A percentile compares a stretch with the other conserved stretches of the same genome.
Evolutionary conservation across 1,140 invertebrate species (phyloP).

Genomic region (Hycleus phaleratus): DNA sequence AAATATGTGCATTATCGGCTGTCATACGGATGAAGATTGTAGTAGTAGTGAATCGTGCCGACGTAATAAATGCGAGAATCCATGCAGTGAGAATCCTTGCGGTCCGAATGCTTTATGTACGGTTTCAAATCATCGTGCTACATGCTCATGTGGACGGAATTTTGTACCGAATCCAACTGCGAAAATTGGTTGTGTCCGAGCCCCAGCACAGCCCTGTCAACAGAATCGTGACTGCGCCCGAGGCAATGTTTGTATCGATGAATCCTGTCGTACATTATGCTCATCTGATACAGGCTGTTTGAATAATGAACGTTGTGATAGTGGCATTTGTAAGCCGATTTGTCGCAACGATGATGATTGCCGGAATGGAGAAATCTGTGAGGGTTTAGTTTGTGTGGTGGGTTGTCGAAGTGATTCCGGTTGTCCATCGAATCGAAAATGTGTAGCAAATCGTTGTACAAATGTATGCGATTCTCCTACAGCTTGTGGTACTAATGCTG

Average conservation of each 20-base stretch:
- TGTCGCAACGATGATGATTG: slow-evolving; percentile 74
- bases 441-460: slow-evolving; percentile 66
- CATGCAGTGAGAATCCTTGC: slow-evolving; percentile 68
- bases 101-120: slow-evolving; percentile 76
- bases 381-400: slow-evolving; percentile 63
- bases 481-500: slow-evolving; percentile 78
- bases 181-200: slow-evolving; percentile 71
- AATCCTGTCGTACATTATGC: slow-evolving; percentile 67
- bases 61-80: slow-evolving; percentile 71
- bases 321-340: slow-evolving; percentile 59
- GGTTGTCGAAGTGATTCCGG: slow-evolving; percentile 77
- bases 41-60: slow-evolving; percentile 71
- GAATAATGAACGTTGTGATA: slow-evolving; percentile 71
- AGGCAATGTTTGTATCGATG: slow-evolving; percentile 62
- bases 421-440: slow-evolving; percentile 61
- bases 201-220: slow-evolving; percentile 60
- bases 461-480: slow-evolving; percentile 65
- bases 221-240: slow-evolving; percentile 64
- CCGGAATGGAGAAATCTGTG: slow-evolving; percentile 74
- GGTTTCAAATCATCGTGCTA: slow-evolving; percentile 72
- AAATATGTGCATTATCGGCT: slow-evolving; percentile 79
- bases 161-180: slow-evolving; percentile 78
- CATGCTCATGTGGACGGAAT: slow-evolving; percentile 67
- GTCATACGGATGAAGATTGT: slow-evolving; percentile 80
- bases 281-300: slow-evolving; percentile 65